Base-by-base conservation (phyloP, 2,113 vertebrate species). In the Bostrychus sinensis region DNA sequence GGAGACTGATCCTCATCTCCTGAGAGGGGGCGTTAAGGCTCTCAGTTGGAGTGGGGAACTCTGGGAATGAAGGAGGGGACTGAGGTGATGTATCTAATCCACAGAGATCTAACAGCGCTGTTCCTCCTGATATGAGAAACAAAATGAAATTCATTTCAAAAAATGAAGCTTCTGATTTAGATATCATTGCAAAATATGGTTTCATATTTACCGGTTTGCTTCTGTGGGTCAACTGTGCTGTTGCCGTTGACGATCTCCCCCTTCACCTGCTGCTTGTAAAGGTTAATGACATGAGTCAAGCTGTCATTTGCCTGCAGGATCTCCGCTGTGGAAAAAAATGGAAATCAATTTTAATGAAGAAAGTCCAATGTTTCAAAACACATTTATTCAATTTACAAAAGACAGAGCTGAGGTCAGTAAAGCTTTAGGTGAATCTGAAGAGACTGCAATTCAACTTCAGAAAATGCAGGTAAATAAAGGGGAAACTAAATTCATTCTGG, bases 251-350 rank as follows among this genome's bases (percentile, higher is more conserved):
- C 92, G 50, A 96, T 95, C 86, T 98, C 96, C 7, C 97, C 96
- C 69, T 89, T 93, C 61, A 98, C 97, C 83, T 94, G 90, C 91
- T 96, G 95, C 75, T 95, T 96, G 81, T 98, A 99, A 59, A 95
- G 91, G 88, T 97, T 98, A 89, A 99, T 99, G 85, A 98, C 96
- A 50, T 96, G 95, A 2, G 97, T 98, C 83, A 98, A 92, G 88
- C 91, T 98, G 92, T 99, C 97, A 7, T 98, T 99, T 73, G 96
- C 97, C 89, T 98, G 97, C 77, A 99, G 91, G 86, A 99, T 99
- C 90, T 99, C 96, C 5, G 96, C 97, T 99, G 79, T 5, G 55
- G n/a, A 56, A 72, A 61, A 50, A 1, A 2, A 5, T 28, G 1
- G 1, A 25, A 7, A 50, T 9, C 12, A 51, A 51, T 6, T 28